Base-by-base conservation (phyloP, 2,888 invertebrate genomes). In the Teinopalpus imperialis region DNA sequence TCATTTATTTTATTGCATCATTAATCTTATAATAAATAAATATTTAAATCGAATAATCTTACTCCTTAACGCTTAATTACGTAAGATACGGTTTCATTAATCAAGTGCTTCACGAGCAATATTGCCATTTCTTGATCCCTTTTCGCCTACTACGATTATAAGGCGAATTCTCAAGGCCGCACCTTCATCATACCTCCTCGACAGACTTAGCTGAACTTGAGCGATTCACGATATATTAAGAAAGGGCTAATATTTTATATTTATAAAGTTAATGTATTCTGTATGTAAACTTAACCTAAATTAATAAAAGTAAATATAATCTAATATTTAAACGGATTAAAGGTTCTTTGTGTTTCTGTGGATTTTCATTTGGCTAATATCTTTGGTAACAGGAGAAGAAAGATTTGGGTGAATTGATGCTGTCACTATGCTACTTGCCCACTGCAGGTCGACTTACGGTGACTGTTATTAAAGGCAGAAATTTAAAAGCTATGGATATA, bases 401-500 rank as follows among this genome's bases (percentile, higher is more conserved):
- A 46, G 94, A 97, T 66, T 89, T 97, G 14, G 98, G 98, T 0
- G 98, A 98, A 81, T 77, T 98, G 66, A 96, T 98, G 95, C 77
- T 98, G 39, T 97, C 97, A 0, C 85, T 98, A 40, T 96, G 97
- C 62, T 98, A 97, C 77, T 89, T 97, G 23, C 97, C 97, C 7
- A 96, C 96, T 12, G 97, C 97, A 13, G 97, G 97, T 8, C 92
- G 97, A 14, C 90, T 98, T 10, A 97, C 97, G 0, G 93, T 97
- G 12, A 97, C 97, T 0, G 92, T 98, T 29, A 95, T 98, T 57
- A 98, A 98, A 80, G 97, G 95, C 0, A 91, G 97, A 54, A 97
- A 97, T 70, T 89, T 98, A 9, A 94, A 97, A 71, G 96, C 97
- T 18, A 97, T 97, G 93, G 98, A 97, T 69, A 97, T 97, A 62